A percentile compares a stretch with the other conserved stretches of the same genome.
Evolutionary conservation across 2,888 invertebrate species (phyloP).

Genomic region (Synanthedon formicaeformis): DNA sequence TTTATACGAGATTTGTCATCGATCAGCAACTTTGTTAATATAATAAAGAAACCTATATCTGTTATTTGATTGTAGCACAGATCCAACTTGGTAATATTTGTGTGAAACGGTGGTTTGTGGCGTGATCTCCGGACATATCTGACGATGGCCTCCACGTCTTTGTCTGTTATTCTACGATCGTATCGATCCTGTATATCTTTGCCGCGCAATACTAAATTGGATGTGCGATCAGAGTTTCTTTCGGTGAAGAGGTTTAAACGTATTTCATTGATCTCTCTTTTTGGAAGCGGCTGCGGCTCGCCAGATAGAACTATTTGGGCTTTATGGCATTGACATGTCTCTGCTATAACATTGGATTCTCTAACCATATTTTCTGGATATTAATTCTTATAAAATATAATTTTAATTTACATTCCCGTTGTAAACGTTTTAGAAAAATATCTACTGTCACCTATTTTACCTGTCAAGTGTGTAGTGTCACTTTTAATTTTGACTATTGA

Average conservation of each 20-base stretch:
- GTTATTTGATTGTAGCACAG: constrained; percentile 70
- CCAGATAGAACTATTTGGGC: constrained; percentile 22
- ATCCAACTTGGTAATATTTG: constrained; percentile 59
- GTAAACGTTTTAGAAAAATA: no score
- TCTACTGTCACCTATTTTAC: no score
- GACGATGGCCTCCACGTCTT: constrained; percentile 62
- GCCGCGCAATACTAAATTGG: constrained; percentile 61
- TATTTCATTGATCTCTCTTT: constrained; percentile 34
- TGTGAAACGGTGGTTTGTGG: constrained; percentile 22
- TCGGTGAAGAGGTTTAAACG: constrained; percentile 52
- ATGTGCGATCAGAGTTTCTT: constrained; percentile 67
- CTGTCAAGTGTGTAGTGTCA: no score
- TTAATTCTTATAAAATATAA: no score
- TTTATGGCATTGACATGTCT: constrained; percentile 6
- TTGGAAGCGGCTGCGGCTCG: constrained; percentile 15
- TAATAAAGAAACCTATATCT: constrained; percentile 52
- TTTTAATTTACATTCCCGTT: no score
- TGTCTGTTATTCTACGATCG: constrained; percentile 48
- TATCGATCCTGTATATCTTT: constrained; percentile 56
- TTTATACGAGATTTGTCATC: constrained; percentile 55
- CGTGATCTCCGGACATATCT: constrained; percentile 51
- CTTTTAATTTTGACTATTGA: no score
- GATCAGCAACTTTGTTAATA: constrained; percentile 48
- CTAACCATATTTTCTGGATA: no score
- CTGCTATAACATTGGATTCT: no score